A percentile compares a stretch with the other conserved stretches of the same genome.
phyloP scores from a whole-genome alignment of 2,888 invertebrate species.

The Drosophila anceps region DNA sequence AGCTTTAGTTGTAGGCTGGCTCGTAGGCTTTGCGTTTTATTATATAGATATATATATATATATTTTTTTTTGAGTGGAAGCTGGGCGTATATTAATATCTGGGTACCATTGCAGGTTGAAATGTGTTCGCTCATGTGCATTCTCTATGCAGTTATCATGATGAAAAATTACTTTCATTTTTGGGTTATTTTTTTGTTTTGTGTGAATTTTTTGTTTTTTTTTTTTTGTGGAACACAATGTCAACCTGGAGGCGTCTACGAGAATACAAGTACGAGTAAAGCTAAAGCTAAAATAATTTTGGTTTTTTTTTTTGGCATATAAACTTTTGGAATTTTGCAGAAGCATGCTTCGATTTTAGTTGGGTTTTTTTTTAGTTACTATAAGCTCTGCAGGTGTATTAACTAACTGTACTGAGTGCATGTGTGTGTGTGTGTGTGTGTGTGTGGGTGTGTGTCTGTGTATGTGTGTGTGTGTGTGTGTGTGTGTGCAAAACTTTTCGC shows the following conservation, averaged over 20 bases:
- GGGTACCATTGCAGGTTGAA: conserved; percentile 84
- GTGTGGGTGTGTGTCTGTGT: conserved; percentile 4
- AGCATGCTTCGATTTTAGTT: conserved; percentile 74
- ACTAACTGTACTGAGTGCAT: conserved; percentile 40
- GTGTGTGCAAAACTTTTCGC: conserved; percentile 45
- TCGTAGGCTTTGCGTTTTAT: conserved; percentile 48
- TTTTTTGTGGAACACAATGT: conserved; percentile 65
- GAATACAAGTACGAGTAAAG: conserved; percentile 55
- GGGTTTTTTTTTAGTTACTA: conserved; percentile 17
- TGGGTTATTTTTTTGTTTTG: conserved; percentile 27
- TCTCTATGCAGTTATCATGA: conserved; percentile 53
- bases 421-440: conserved; percentile 11
- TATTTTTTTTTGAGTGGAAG: conserved; percentile 74
- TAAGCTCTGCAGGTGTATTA: conserved; percentile 44
- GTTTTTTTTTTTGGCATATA: conserved; percentile 35
- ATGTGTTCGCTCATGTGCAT: conserved; percentile 68
- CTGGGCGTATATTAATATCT: conserved; percentile 85
- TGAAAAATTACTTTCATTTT: conserved; percentile 13
- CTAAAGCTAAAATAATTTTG: conserved; percentile 58
- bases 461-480: conserved; percentile 2
- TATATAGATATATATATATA: too few species aligned
- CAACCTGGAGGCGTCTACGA: conserved; percentile 75
- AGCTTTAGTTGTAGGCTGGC: conserved; percentile 35
- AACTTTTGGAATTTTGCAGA: conserved; percentile 45
- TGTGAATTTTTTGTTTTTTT: conserved; percentile 20